These are phyloP conservation scores for Cynoglossus semilaevis DNA, from an alignment of 2,113 vertebrate genomes.

Conservation along the genomic window DNA sequence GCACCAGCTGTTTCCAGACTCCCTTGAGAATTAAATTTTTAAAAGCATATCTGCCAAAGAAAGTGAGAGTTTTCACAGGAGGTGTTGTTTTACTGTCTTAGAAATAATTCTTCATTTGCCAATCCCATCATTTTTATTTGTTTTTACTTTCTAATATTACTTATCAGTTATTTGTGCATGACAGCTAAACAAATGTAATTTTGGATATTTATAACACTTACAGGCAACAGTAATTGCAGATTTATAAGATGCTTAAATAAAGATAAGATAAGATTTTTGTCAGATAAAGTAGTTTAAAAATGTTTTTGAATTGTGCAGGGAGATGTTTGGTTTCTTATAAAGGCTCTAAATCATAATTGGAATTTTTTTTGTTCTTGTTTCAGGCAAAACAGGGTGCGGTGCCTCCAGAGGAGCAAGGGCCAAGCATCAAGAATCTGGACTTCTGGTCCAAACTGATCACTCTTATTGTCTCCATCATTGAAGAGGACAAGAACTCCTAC, in stretches of 20 bases:
- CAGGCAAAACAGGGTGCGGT: conserved; percentile 92
- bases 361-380: conserved; percentile 7
- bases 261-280: no score
- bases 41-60: no score
- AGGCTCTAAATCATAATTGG: no score
- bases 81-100: conserved; percentile 33
- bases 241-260: no score
- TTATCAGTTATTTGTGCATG: conserved; percentile 2
- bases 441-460: conserved; percentile 99
- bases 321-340: no score
- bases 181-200: no score
- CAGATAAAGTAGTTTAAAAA: no score
- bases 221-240: no score
- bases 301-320: no score
- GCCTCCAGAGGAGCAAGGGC: conserved; percentile 94
- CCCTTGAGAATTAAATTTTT: conserved; percentile 43
- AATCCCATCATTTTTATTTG: conserved; percentile 12
- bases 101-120: no score
- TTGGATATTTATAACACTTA: no score
- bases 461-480: conserved; percentile 96
- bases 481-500: conserved; percentile 99
- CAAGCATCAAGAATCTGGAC: conserved; percentile 98
- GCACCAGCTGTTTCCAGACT: conserved; percentile 24
- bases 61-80: no score
- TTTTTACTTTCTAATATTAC: conserved; percentile 46